Percentiles rank a stretch among this genome's conserved stretches.
These are phyloP conservation scores for Scomber japonicus DNA, from an alignment of 2,113 vertebrate genomes.

Conservation along the genomic window DNA sequence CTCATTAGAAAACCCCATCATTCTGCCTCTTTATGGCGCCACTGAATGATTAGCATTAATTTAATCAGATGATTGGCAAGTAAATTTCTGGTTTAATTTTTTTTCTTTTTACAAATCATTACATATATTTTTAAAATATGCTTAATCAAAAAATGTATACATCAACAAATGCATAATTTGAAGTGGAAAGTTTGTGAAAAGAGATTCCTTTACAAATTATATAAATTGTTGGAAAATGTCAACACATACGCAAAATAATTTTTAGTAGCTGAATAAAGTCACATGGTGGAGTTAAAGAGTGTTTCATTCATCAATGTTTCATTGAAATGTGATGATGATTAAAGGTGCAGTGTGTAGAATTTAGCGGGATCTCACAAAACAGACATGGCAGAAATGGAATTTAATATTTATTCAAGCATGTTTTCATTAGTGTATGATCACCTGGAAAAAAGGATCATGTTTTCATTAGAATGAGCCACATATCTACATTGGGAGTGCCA, in stretches of 20 bases:
- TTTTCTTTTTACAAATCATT: constrained; percentile 40
- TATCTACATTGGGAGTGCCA: neutral
- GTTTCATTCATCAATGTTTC: neutral
- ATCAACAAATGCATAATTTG: constrained; percentile 48
- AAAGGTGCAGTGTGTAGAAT: neutral
- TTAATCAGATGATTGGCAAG: constrained; percentile 50
- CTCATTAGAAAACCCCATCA: constrained; percentile 24
- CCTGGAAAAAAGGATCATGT: no score
- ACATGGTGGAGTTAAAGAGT: constrained; percentile 59
- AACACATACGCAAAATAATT: constrained; percentile 58
- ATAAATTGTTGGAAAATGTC: constrained; percentile 57
- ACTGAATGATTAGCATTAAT: constrained; percentile 49
- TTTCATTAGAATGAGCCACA: no score
- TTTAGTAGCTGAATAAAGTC: constrained; percentile 77
- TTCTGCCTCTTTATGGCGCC: constrained; percentile 35
- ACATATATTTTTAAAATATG: constrained; percentile 46
- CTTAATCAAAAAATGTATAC: constrained; percentile 49
- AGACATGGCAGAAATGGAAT: no score
- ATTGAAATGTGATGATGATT: neutral
- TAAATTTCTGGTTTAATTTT: neutral
- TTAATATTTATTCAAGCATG: no score
- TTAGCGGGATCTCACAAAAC: no score
- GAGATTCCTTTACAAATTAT: constrained; percentile 52
- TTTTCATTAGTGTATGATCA: no score
- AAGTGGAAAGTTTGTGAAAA: constrained; percentile 52